Conservation (phyloP, 2,888 invertebrate genomes). For the Neocrepidodera transversa region DNA sequence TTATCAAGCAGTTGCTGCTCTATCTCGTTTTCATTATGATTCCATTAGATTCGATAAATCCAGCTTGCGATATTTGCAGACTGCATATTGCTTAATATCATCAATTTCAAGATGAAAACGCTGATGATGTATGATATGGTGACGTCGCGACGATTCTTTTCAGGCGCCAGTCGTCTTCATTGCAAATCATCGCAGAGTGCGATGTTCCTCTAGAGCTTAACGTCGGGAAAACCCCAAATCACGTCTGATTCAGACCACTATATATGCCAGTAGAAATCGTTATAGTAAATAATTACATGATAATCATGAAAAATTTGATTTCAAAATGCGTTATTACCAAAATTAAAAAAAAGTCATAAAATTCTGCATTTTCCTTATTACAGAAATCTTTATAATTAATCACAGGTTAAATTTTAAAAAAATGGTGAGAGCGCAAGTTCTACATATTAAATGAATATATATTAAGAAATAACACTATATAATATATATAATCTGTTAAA, state of each 20-base stretch:
- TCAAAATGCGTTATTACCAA: too few relatives aligned
- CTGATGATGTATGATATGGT: conserved; percentile 25
- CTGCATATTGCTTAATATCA: conserved; percentile 24
- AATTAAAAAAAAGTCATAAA: too few relatives aligned
- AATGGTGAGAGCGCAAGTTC: too few relatives aligned
- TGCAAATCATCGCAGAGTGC: conserved; percentile 31
- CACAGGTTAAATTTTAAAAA: too few relatives aligned
- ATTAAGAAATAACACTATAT: too few relatives aligned
- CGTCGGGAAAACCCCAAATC: conserved; percentile 36
- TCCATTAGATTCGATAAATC: conserved; percentile 10
- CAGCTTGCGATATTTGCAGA: conserved; percentile 13
- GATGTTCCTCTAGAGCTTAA: conserved; percentile 33
- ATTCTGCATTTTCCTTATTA: too few relatives aligned
- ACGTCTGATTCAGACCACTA: conserved; percentile 20
- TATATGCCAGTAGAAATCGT: conserved; percentile 2
- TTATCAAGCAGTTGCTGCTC: neutral
- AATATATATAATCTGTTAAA: too few relatives aligned
- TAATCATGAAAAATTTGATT: too few relatives aligned
- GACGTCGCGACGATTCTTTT: conserved; percentile 34
- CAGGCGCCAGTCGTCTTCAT: conserved; percentile 37
- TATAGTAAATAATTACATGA: too few relatives aligned
- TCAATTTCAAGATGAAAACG: conserved; percentile 32
- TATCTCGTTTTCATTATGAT: neutral
- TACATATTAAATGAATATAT: too few relatives aligned
- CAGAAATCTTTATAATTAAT: too few relatives aligned